Percentiles rank a stretch among this genome's conserved stretches.
phyloP scores from a whole-genome alignment of 1,140 invertebrate genomes.

The Laodelphax striatellus region DNA sequence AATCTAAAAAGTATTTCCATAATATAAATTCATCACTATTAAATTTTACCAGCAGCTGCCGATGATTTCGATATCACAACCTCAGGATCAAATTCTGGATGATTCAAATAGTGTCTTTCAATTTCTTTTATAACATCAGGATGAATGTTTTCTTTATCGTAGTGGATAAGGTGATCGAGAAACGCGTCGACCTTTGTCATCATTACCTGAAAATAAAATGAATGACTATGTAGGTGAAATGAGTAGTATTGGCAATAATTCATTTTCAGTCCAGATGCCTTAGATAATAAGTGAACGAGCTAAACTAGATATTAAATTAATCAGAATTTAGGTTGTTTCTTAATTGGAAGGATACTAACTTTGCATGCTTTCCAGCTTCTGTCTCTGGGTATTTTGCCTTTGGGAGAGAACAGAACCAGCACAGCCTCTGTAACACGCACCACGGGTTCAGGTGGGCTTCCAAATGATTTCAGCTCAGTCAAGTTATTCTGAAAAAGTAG shows the following conservation, averaged over 20 bases:
- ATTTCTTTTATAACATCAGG: slow-evolving; percentile 69
- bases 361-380: slow-evolving; percentile 88
- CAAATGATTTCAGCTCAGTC: slow-evolving; percentile 91
- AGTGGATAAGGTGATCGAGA: slow-evolving; percentile 71
- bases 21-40: too few relatives aligned
- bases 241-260: too few relatives aligned
- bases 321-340: neutral
- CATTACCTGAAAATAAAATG: slow-evolving; percentile 36
- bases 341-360: slow-evolving; percentile 26
- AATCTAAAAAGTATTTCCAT: too few relatives aligned
- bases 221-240: too few relatives aligned
- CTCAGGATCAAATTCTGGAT: slow-evolving; percentile 72
- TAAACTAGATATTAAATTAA: neutral
- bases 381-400: slow-evolving; percentile 85
- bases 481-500: slow-evolving; percentile 51
- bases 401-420: slow-evolving; percentile 69
- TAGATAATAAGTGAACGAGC: neutral
- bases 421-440: slow-evolving; percentile 78
- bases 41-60: slow-evolving; percentile 62
- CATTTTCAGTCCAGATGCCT: too few relatives aligned
- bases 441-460: slow-evolving; percentile 67
- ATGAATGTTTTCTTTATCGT: slow-evolving; percentile 91
- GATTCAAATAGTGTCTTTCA: slow-evolving; percentile 39
- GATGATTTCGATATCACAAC: slow-evolving; percentile 74
- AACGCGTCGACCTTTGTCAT: slow-evolving; percentile 82